Evolutionary conservation across 1,140 invertebrate genomes (phyloP), one percentile per base, ranked within the genome.

Genomic region (Atta cephalotes): DNA sequence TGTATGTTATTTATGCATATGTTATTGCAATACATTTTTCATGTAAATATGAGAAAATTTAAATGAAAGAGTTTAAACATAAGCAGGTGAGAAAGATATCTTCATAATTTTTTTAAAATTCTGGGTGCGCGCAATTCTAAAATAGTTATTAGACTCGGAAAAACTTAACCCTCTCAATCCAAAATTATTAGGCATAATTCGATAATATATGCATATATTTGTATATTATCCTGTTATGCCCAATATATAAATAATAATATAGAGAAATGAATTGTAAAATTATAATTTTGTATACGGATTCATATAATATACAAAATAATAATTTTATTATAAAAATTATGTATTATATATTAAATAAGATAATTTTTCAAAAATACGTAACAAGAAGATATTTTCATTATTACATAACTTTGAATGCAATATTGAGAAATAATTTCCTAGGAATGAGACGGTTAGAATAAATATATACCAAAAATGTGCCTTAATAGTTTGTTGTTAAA

Each of bases 381-480:
- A 12, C 3, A 21, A 68, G 39, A 68, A 21, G n/a, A 68, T 51
- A 49, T 70, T 70, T 51, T 16, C 14, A 31, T 49, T 14, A 45
- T 65, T 63, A 78, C 12, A 28, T n/a, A 28, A 63, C 5, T 63
- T 78, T 0, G 12, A 16, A 70, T 56, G 25, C 12, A 80, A 21
- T 5, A 65, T 45, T 10, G 21, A 49, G 7, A n/a, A 72, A 21
- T 39, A 56, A 25, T 53, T 58, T 71, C 1, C 4, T 12, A 51
- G 21, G 45, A 84, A 62, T 31, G 39, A 63, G 39, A 51, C 14
- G 14, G 10, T 63, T 74, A 76, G 39, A 25, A 28, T 7, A 65
- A 66, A 56, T 7, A 25, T 18, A 66, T 88, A 53, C 76, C 81
- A 88, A 89, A 86, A 89, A 74, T 49, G 86, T 87, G 88, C 80